Evolutionary conservation across 2,113 vertebrate genomes (phyloP).

Genomic region (Fregetta grallaria): DNA sequence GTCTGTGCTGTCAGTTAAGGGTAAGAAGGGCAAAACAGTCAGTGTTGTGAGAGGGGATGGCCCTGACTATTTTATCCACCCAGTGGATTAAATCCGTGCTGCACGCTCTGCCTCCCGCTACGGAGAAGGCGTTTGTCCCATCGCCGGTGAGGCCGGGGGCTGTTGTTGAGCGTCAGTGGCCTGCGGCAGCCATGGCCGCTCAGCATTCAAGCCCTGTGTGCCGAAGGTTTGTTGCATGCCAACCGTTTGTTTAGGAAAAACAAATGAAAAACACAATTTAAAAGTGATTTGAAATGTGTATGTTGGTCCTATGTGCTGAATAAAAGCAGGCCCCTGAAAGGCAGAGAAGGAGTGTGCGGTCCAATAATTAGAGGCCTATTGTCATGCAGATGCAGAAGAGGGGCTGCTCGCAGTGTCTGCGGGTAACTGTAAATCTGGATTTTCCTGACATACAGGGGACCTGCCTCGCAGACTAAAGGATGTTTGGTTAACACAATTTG

Average conservation of each 20-base stretch:
- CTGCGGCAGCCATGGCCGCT: background rate
- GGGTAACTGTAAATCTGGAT: background rate
- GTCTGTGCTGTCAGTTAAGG: background rate
- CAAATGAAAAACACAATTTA: slow-evolving; percentile 38
- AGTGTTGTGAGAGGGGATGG: background rate
- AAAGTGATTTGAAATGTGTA: slow-evolving; percentile 33
- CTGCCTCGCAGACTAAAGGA: rapidly evolving
- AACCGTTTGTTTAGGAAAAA: background rate
- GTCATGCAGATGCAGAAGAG: slow-evolving; percentile 35
- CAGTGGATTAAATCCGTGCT: background rate
- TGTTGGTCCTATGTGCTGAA: slow-evolving; percentile 10
- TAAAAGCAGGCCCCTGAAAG: slow-evolving; percentile 28
- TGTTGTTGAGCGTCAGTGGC: background rate
- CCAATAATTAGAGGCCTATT: slow-evolving; percentile 30
- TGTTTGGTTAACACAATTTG: background rate
- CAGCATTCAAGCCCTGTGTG: background rate
- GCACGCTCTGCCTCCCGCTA: background rate
- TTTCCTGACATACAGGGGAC: background rate
- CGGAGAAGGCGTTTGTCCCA: rapidly evolving
- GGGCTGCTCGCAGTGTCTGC: background rate
- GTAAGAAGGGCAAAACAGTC: background rate
- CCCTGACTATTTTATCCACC: background rate
- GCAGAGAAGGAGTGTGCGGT: slow-evolving; percentile 12
- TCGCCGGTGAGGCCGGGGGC: rapidly evolving
- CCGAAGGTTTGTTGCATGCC: background rate